A percentile compares a stretch with the other conserved stretches of the same genome.
phyloP scores from a whole-genome alignment of 1,140 invertebrate genomes.

The Caerostris darwini region DNA sequence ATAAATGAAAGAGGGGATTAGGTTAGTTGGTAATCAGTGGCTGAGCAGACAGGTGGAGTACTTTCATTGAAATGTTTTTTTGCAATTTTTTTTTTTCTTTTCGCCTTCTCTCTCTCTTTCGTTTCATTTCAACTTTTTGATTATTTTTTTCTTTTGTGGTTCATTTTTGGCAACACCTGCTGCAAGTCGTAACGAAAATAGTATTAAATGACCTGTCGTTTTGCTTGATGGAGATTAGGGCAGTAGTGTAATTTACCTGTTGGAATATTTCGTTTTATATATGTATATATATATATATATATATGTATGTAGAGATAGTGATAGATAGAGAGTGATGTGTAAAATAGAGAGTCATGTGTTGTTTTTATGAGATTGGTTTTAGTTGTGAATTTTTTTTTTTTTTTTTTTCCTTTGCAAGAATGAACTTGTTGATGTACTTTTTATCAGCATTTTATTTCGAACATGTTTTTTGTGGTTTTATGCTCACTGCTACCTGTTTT shows the following conservation, averaged over 20 bases:
- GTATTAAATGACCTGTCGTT: not conserved
- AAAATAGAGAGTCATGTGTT: not conserved
- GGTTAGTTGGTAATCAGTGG: conserved; percentile 65
- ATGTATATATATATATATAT: too few relatives aligned
- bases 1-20: conserved; percentile 25
- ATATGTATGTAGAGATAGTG: too few relatives aligned
- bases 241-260: conserved; percentile 32
- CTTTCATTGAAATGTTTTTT: conserved; percentile 41
- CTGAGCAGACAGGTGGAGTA: conserved; percentile 45
- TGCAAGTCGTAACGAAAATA: conserved; percentile 21
- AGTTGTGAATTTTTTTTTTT: not conserved
- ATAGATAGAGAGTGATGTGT: not conserved
- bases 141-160: not conserved
- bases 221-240: not conserved
- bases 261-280: not conserved
- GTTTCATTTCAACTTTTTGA: not conserved
- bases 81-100: not conserved
- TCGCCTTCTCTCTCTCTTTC: not conserved
- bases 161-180: conserved; percentile 46
- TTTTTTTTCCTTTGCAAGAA: not conserved
- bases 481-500: not conserved
- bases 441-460: not conserved
- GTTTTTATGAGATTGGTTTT: not conserved
- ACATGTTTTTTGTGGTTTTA: not conserved
- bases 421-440: not conserved